Evolutionary conservation across 2,888 invertebrate genomes (phyloP), one percentile per base, ranked within the genome.

Genomic region (Cacoxenus indagator): DNA sequence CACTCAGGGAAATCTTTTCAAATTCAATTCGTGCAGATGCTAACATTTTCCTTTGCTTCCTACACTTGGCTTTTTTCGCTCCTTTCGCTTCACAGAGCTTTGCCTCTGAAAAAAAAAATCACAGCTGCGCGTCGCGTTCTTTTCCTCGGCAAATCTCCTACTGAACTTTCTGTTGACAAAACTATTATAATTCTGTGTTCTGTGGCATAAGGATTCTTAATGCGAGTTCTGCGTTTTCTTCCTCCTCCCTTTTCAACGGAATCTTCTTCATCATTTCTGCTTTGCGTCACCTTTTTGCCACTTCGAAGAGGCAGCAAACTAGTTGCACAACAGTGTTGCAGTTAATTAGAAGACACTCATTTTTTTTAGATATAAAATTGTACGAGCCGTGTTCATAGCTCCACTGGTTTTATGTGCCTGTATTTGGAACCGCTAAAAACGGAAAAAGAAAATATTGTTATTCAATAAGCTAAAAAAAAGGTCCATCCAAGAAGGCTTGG

Each of bases 1-100:
- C 82, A 80, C 81, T 75, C 78, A 81, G 83, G 81, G 78, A 83
- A 83, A 82, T 83, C 82, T 83, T 83, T 83, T 83, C 82, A 83
- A 83, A 83, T 83, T 82, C 80, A 76, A 80, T 82, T 83, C 81
- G 76, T 82, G 82, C 82, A 83, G 82, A 82, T 83, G 82, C 80
- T 76, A 78, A 82, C 78, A 73, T 76, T 64, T 83, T 78, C 78
- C 78, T 76, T 75, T 70, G 71, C 73, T 54, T 68, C 57, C 62
- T 31, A 78, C 78, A 76, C 81, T 77, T 81, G 79, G 78, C 79
- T 78, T 79, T 81, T 81, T 81, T 81, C 78, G 78, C 79, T 75
- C 72, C 68, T 61, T 68, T 64, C 67, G 75, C 75, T 77, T 78
- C 71, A 22, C 68, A 67, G 55, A 51, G 62, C n/a, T 31, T 72